A percentile compares a stretch with the other conserved stretches of the same genome.
phyloP scores from a whole-genome alignment of 2,113 vertebrate species.

The Misgurnus anguillicaudatus region DNA sequence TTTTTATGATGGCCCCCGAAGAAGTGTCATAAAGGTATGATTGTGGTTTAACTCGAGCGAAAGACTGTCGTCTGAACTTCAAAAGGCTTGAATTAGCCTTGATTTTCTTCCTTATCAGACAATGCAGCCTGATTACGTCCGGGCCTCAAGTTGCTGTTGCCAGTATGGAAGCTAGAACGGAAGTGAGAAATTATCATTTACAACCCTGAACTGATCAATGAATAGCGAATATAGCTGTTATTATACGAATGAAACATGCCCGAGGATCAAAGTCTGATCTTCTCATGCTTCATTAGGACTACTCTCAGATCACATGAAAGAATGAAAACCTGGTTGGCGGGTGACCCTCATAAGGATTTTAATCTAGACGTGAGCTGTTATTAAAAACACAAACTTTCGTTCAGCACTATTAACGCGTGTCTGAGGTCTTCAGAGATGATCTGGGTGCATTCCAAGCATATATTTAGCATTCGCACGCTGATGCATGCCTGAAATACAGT shows the following conservation, averaged over 20 bases:
- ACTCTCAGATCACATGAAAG: not conserved
- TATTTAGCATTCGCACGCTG: constrained; percentile 5
- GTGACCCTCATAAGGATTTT: not conserved
- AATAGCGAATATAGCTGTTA: not conserved
- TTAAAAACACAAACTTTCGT: not conserved
- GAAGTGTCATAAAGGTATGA: too few relatives aligned
- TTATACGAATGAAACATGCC: not conserved
- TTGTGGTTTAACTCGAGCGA: too few relatives aligned
- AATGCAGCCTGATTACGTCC: constrained; percentile 22
- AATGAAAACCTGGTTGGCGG: not conserved
- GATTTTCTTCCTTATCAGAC: constrained; percentile 2
- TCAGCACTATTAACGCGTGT: not conserved
- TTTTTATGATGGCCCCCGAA: too few relatives aligned
- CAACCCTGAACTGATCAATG: not conserved
- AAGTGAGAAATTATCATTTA: constrained; percentile 4
- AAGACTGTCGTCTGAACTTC: too few relatives aligned
- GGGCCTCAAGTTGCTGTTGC: not conserved
- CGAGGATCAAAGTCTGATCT: not conserved
- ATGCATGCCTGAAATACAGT: constrained; percentile 15
- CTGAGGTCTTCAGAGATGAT: not conserved
- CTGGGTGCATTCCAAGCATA: not conserved
- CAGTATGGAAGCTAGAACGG: constrained; percentile 5
- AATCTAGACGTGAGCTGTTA: not conserved
- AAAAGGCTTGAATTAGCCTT: not conserved
- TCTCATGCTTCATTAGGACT: constrained; percentile 5